Evolutionary conservation across 2,888 invertebrate genomes (phyloP).

Genomic region (Furcula furcula): DNA sequence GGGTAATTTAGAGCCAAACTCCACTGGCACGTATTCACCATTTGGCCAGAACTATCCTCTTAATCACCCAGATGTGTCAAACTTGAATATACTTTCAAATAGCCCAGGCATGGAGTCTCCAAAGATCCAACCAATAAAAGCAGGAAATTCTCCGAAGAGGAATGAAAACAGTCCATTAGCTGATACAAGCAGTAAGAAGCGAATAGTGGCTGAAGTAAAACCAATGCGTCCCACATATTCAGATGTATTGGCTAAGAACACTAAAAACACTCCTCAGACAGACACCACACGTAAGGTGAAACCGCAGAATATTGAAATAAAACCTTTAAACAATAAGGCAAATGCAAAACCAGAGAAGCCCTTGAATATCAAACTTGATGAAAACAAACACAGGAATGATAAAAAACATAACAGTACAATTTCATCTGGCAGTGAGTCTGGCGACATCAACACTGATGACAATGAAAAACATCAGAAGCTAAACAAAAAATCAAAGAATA

Average conservation of each 20-base stretch:
- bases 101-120: slow-evolving; percentile 48
- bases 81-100: slow-evolving; percentile 53
- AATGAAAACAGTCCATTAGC: slow-evolving; percentile 73
- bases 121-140: slow-evolving; percentile 46
- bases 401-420: slow-evolving; percentile 61
- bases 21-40: slow-evolving; percentile 87
- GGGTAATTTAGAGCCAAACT: slow-evolving; percentile 87
- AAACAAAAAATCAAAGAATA: slow-evolving; percentile 68
- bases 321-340: slow-evolving; percentile 56
- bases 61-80: slow-evolving; percentile 72
- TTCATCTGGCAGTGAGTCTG: slow-evolving; percentile 77
- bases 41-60: slow-evolving; percentile 84
- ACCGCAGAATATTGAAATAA: slow-evolving; percentile 67
- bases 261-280: slow-evolving; percentile 69
- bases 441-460: slow-evolving; percentile 69
- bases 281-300: slow-evolving; percentile 73
- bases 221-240: slow-evolving; percentile 94
- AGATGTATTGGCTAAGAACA: slow-evolving; percentile 88
- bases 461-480: slow-evolving; percentile 63
- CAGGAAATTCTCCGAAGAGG: slow-evolving; percentile 63
- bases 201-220: slow-evolving; percentile 92
- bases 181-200: slow-evolving; percentile 82
- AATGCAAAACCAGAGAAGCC: slow-evolving; percentile 65
- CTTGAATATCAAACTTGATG: slow-evolving; percentile 46
- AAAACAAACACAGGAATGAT: slow-evolving; percentile 61